A percentile compares a stretch with the other conserved stretches of the same genome.
Evolutionary conservation across 2,888 invertebrate species (phyloP).

Genomic region (Torymus tubicola): DNA sequence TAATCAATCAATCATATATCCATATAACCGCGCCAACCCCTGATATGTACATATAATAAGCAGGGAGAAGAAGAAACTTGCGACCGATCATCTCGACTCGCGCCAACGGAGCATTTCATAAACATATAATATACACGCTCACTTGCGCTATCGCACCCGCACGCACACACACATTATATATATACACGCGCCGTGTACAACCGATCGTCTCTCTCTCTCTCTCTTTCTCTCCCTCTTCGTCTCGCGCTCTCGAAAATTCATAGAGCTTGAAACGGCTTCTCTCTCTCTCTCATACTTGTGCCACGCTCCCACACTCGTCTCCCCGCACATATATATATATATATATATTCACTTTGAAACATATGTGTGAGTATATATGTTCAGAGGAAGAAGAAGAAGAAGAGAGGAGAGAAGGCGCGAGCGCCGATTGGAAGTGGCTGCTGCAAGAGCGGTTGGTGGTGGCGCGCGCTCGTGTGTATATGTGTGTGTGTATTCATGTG

Average conservation of each 20-base stretch:
- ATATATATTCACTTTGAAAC: constrained; percentile 7
- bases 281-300: constrained; percentile 36
- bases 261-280: constrained; percentile 49
- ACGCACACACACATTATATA: constrained; percentile 36
- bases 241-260: constrained; percentile 49
- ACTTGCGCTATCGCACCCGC: constrained; percentile 63
- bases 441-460: constrained; percentile 13
- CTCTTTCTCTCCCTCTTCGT: constrained; percentile 8
- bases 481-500: not conserved
- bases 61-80: not conserved
- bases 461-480: not conserved
- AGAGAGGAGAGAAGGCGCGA: constrained; percentile 1
- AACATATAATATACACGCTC: constrained; percentile 23
- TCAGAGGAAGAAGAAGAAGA: not conserved
- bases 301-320: not conserved
- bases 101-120: constrained; percentile 31
- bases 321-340: not conserved
- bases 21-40: not conserved
- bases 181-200: not conserved
- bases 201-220: not conserved
- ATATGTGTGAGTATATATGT: not conserved
- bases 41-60: not conserved
- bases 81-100: not conserved
- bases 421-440: constrained; percentile 39
- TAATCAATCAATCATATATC: constrained; percentile 29